Evolutionary conservation across 2,113 vertebrate genomes (phyloP), one percentile per base, ranked within the genome.

Genomic region (Orthonyx spaldingii): DNA sequence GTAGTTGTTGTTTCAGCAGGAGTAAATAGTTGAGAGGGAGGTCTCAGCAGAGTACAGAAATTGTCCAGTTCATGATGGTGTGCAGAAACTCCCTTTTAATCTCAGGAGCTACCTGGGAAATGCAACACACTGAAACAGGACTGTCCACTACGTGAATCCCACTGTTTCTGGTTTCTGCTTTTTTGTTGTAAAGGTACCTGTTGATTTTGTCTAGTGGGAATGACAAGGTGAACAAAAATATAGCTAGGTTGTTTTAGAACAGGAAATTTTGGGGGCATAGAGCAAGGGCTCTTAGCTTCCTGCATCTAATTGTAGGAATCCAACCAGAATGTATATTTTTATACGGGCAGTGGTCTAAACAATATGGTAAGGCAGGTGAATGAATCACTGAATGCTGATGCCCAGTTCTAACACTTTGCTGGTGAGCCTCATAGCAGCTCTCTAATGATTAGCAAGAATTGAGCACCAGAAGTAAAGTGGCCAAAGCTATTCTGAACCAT

Each of bases 51-150:
- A 1, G 0, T 49, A 39, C 9, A 23, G 61, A 60, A 37, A 37
- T 42, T 56, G 4, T 22, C 21, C 30, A 37, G 39, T 37, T 78
- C 2, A 0, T 42, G 16, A 13, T 2, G 41, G 33, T 3, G 0
- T 78, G 47, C 22, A 78, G 59, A 69, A 92, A 52, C 30, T 69
- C 14, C 5, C 21, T 33, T 63, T 81, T 66, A 55, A 53, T 4
- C 13, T 57, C 8, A 3, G 49, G 20, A 78, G 7, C 13, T 47
- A 23, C 30, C 30, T 70, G 46, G 13, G 26, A 78, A 74, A 11
- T 24, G 11, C 33, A 66, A 15, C 13, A 13, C 17, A 2, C 5
- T 57, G 50, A 17, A 76, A 76, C 0, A 6, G 33, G n/a, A 13
- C 1, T 42, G 22, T 49, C 57, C 16, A 7, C 30, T 27, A 35